phyloP scores from a whole-genome alignment of 2,888 invertebrate species.

The Bellardia pandia region DNA sequence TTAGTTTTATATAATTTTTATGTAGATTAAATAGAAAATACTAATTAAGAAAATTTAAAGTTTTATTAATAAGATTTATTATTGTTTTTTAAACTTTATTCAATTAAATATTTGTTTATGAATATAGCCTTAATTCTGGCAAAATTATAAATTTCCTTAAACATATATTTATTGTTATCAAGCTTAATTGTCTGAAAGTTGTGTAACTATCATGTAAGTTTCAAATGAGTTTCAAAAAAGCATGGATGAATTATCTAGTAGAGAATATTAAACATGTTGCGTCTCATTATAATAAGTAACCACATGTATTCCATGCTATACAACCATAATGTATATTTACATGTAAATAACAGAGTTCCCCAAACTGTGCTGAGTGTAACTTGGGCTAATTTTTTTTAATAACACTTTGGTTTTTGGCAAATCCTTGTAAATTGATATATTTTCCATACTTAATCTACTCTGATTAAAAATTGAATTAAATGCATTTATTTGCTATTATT shows the following conservation, averaged over 20 bases:
- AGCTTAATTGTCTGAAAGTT: too few relatives aligned
- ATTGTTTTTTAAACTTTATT: too few relatives aligned
- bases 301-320: not conserved
- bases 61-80: not conserved
- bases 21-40: not conserved
- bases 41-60: not conserved
- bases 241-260: too few relatives aligned
- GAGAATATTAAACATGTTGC: too few relatives aligned
- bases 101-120: too few relatives aligned
- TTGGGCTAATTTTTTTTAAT: not conserved
- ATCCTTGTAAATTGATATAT: too few relatives aligned
- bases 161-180: too few relatives aligned
- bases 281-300: not conserved
- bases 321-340: not conserved
- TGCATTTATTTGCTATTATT: conserved; percentile 4
- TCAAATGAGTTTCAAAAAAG: too few relatives aligned
- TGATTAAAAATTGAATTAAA: not conserved
- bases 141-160: too few relatives aligned
- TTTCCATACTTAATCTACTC: not conserved
- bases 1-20: not conserved
- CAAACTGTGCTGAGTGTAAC: not conserved
- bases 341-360: not conserved
- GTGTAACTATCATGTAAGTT: too few relatives aligned
- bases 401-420: too few relatives aligned
- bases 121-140: too few relatives aligned